These are phyloP conservation scores for Drosophila lacicola DNA, from an alignment of 2,888 invertebrate genomes.

Conservation along the genomic window DNA sequence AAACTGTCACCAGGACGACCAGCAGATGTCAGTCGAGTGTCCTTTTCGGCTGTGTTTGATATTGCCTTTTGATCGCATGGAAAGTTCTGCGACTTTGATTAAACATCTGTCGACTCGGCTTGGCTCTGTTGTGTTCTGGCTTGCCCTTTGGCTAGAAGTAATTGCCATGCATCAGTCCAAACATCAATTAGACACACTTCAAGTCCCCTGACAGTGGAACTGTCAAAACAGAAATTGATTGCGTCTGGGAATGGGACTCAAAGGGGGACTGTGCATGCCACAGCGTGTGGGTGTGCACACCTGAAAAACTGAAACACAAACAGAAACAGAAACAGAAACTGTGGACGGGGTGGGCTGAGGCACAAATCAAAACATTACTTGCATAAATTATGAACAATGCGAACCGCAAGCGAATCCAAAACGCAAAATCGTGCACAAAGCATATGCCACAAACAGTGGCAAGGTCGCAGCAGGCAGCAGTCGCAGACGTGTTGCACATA, in stretches of 20 bases:
- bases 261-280: conserved; percentile 18
- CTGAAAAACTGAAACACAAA: conserved; percentile 32
- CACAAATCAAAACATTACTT: conserved; percentile 77
- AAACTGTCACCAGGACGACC: conserved; percentile 75
- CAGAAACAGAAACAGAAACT: conserved; percentile 3
- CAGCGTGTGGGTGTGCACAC: conserved; percentile 48
- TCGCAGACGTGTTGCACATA: conserved; percentile 25
- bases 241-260: conserved; percentile 59
- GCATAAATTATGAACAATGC: conserved; percentile 71
- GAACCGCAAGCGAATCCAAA: conserved; percentile 56
- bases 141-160: conserved; percentile 19
- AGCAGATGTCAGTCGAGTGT: conserved; percentile 60
- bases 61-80: conserved; percentile 63
- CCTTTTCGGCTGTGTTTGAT: conserved; percentile 25
- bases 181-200: conserved; percentile 78
- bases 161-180: conserved; percentile 33
- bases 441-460: conserved; percentile 56
- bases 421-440: conserved; percentile 39
- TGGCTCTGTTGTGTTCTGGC: conserved; percentile 3
- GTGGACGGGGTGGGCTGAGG: neutral
- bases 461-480: conserved; percentile 59
- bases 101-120: conserved; percentile 31
- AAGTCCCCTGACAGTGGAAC: conserved; percentile 66
- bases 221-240: conserved; percentile 82
- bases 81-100: conserved; percentile 8